Evolutionary conservation across 35 echinoderm and acorn worm species (phyloP).

Genomic region (Ophiothrix spiculata): DNA sequence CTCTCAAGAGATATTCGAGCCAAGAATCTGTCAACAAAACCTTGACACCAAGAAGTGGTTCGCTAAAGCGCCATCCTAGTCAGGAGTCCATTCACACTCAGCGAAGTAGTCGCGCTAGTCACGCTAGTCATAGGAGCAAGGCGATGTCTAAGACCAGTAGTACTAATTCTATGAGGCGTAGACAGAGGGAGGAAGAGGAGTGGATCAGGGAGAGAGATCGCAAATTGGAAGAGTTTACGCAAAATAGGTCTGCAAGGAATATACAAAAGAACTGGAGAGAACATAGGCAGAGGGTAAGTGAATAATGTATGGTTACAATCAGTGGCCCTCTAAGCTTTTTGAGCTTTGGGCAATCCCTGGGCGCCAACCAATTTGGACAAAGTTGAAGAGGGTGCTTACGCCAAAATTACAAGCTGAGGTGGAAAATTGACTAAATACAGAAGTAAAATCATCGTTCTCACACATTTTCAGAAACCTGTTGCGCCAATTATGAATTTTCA

Average conservation of each 20-base stretch:
- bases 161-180: neutral
- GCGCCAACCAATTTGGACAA: neutral
- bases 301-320: neutral
- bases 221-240: constrained; percentile 73
- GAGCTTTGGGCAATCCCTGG: neutral
- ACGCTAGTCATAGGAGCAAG: constrained; percentile 23
- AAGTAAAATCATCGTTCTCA: too few relatives aligned
- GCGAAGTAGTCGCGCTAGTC: constrained; percentile 18
- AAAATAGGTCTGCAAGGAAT: constrained; percentile 73
- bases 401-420: too few relatives aligned
- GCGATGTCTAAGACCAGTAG: constrained; percentile 5
- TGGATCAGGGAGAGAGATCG: constrained; percentile 68
- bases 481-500: too few relatives aligned
- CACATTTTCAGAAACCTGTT: too few relatives aligned
- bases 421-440: neutral
- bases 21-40: constrained; percentile 6
- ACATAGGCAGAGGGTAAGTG: constrained; percentile 70
- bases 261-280: constrained; percentile 91
- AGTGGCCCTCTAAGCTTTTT: neutral
- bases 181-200: constrained; percentile 65
- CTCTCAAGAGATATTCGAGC: neutral
- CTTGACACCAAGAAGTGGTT: constrained; percentile 25
- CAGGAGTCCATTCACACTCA: constrained; percentile 59
- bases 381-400: too few relatives aligned
- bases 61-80: constrained; percentile 48